These are phyloP conservation scores for Amblyteles armatorius DNA, from an alignment of 2,888 invertebrate genomes.

Conservation along the genomic window DNA sequence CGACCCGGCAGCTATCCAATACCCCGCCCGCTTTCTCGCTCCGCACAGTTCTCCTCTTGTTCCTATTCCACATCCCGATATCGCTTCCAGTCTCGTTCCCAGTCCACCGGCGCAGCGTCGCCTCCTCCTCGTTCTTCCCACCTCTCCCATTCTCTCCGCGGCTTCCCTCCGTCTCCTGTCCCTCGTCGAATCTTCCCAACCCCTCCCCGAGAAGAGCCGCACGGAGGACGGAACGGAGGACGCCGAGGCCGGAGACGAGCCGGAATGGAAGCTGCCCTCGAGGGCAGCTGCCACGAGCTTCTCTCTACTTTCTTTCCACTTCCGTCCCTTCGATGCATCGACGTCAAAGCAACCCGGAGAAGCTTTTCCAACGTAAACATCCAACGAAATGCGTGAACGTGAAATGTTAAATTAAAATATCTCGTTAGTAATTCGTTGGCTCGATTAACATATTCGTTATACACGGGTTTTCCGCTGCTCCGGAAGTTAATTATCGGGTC, in stretches of 20 bases:
- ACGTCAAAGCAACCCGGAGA: not conserved
- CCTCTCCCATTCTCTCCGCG: slow-evolving; percentile 25
- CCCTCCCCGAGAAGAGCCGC: slow-evolving; percentile 16
- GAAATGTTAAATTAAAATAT: not conserved
- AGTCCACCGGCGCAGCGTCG: slow-evolving; percentile 14
- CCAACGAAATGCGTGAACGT: not conserved
- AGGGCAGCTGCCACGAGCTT: slow-evolving; percentile 53
- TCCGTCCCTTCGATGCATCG: slow-evolving; percentile 13
- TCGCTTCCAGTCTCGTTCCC: slow-evolving; percentile 65
- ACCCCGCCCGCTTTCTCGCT: slow-evolving; percentile 74
- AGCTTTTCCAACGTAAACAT: not conserved
- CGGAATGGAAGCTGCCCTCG: slow-evolving; percentile 14
- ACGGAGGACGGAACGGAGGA: slow-evolving; percentile 11
- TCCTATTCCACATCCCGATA: slow-evolving; percentile 61
- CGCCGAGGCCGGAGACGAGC: slow-evolving; percentile 31
- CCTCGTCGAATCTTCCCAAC: slow-evolving; percentile 8
- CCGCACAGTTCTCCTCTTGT: slow-evolving; percentile 22
- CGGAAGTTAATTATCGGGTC: slow-evolving; percentile 13
- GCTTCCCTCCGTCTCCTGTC: slow-evolving; percentile 18
- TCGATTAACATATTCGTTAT: slow-evolving; percentile 23
- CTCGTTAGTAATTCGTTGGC: slow-evolving; percentile 11
- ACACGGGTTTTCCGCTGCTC: not conserved
- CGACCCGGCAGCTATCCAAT: slow-evolving; percentile 78
- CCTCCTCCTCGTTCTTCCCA: slow-evolving; percentile 35
- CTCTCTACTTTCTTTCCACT: slow-evolving; percentile 14